Evolutionary conservation across 2,888 invertebrate genomes (phyloP), one percentile per base, ranked within the genome.

Genomic region (Eupithecia vulgata): DNA sequence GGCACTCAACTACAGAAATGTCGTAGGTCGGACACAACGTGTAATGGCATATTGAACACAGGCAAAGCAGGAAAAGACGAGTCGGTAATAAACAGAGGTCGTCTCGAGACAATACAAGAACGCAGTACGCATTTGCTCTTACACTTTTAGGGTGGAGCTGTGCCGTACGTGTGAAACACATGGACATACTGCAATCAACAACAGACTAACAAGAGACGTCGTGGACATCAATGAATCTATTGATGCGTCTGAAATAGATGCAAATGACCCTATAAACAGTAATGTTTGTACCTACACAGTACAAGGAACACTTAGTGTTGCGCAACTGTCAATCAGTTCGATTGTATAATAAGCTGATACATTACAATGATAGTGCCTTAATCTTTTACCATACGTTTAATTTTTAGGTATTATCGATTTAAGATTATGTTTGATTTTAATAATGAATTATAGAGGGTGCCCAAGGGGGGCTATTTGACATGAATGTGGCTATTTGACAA

Each of bases 191-290:
- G 82, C 83, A 88, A 88, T 87, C 85, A 84, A 82, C 77, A 80
- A 82, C 81, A 87, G 84, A 87, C 86, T 81, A 85, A 84, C 85
- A 86, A 82, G 82, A 87, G 83, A 87, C 84, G 79, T 79, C 67
- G 64, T 74, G 81, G 73, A 84, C 84, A 87, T 89, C 87, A 88
- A 89, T 88, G 85, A 85, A 87, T 74, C 64, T 71, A 77, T 79
- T 77, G 70, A 74, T 71, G 65, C 70, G 62, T 74, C 64, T 67
- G 40, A 78, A 79, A 72, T 76, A 73, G 52, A 77, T 75, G 70
- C 65, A 74, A 74, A 68, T 37, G 25, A 62, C 34, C 21, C 15
- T 48, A 12, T 34, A 25, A 35, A 42, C 59, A 61, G 34, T 34
- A 34, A 1, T 25, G 25, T 57, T 57, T 21, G 52, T 12, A 57